Conservation (phyloP, 2,797 vertebrate species). For the Sebastes glaucus region DNA sequence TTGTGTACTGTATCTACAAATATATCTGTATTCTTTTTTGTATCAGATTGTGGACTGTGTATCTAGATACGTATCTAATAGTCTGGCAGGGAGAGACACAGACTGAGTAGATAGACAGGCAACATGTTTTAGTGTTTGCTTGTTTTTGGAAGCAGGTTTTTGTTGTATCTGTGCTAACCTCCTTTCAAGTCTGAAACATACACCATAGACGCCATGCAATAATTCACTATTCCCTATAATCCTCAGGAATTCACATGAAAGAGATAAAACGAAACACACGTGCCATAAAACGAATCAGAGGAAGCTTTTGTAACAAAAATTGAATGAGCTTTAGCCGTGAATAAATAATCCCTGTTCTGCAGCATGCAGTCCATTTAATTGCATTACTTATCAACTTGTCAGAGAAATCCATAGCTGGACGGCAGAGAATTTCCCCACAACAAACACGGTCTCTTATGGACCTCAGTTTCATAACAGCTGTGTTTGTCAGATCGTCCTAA, state of each 20-base stretch:
- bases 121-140: not conserved
- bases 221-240: slow-evolving; percentile 7
- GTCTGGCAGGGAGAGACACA: not conserved
- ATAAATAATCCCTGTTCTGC: slow-evolving; percentile 62
- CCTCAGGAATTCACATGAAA: slow-evolving; percentile 17
- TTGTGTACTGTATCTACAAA: not conserved
- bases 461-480: slow-evolving; percentile 29
- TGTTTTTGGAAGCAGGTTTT: not conserved
- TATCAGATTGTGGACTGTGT: not conserved
- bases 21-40: not conserved
- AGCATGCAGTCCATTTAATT: slow-evolving; percentile 50
- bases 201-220: not conserved
- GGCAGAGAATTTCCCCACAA: slow-evolving; percentile 1
- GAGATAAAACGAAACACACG: slow-evolving; percentile 19
- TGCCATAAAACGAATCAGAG: slow-evolving; percentile 27
- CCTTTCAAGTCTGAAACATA: slow-evolving; percentile 8
- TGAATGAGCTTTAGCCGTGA: slow-evolving; percentile 48
- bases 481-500: slow-evolving; percentile 24
- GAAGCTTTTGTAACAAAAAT: slow-evolving; percentile 22
- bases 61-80: not conserved
- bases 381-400: slow-evolving; percentile 62
- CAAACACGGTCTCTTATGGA: slow-evolving; percentile 16
- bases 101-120: not conserved
- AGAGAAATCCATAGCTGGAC: slow-evolving; percentile 42
- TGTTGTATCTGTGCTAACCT: not conserved